Base-by-base conservation (phyloP, 2,888 invertebrate species). In the Argynnis bischoffii region DNA sequence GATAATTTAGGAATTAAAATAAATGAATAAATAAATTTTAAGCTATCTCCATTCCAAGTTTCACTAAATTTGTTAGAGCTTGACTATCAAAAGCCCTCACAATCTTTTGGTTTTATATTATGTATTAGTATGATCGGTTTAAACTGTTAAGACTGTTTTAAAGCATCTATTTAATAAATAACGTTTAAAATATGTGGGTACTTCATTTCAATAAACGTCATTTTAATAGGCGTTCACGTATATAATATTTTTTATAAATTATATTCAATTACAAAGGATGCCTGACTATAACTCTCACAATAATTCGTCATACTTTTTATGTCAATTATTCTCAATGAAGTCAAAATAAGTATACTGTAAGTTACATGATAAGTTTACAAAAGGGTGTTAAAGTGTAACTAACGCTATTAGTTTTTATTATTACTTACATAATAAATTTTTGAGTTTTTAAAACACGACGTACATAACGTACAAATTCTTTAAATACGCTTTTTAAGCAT, bases 281-380 rank as follows among this genome's bases (percentile, higher is more conserved):
- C 15, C 75, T 75, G 77, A 83, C 85, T 84, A 86, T 85, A 79
- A 83, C 82, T 83, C 81, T 85, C 81, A 85, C 76, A 79, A 75
- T 47, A 69, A 71, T 91, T 89, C 86, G 89, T 85, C 85, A 90
- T 77, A 84, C 86, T 85, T 85, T 86, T 89, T 84, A 84, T 81
- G 79, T 85, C 78, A 78, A 85, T 86, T 85, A 81, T 82, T 81
- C 75, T 82, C 85, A 84, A 84, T 85, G 79, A 74, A 64, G 60
- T 66, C 63, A 57, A 64, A 61, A 68, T 69, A 56, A 68, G 53
- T 64, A 55, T 64, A 51, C 68, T 72, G 69, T 68, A 74, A 77
- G 76, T 78, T 76, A 74, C 68, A 63, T 70, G 68, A 76, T 72
- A 66, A 70, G 64, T 56, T 61, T 18, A 77, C 74, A 74, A 77